Conservation (phyloP, 2,888 invertebrate species). For the Agriotes lineatus region DNA sequence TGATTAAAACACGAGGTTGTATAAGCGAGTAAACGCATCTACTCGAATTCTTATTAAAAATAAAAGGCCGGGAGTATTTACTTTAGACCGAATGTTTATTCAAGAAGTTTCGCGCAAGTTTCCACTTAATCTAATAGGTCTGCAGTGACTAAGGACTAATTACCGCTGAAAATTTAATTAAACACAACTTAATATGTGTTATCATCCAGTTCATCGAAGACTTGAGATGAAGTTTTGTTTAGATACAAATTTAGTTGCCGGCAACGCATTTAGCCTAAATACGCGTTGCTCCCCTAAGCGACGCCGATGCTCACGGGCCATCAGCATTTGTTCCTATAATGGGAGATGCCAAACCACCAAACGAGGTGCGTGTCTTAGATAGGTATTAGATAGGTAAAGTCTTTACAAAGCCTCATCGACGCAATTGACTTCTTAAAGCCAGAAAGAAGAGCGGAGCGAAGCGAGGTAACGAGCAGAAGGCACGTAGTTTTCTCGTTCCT, state of each 20-base stretch:
- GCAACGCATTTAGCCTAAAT: conserved; percentile 26
- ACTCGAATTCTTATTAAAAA: conserved; percentile 31
- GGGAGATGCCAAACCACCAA: conserved; percentile 16
- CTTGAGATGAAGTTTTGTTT: conserved; percentile 22
- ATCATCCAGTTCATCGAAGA: conserved; percentile 31
- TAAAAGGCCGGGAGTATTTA: conserved; percentile 38
- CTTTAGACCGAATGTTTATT: conserved; percentile 38
- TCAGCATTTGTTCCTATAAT: conserved; percentile 18
- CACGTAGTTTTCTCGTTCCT: conserved; percentile 18
- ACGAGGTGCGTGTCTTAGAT: conserved; percentile 21
- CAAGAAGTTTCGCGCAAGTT: conserved; percentile 41
- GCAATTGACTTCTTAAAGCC: conserved; percentile 28
- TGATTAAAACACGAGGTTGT: conserved; percentile 35
- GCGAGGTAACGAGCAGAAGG: conserved; percentile 9
- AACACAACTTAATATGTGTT: conserved; percentile 27
- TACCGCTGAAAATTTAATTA: conserved; percentile 25
- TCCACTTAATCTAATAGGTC: conserved; percentile 43
- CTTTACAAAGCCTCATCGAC: conserved; percentile 20
- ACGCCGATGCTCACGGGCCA: conserved; percentile 11
- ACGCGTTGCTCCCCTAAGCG: conserved; percentile 8
- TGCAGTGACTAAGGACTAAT: conserved; percentile 33
- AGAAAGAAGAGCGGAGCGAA: conserved; percentile 9
- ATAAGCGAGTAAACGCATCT: conserved; percentile 32
- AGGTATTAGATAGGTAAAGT: conserved; percentile 17
- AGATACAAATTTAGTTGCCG: conserved; percentile 28